Base-by-base conservation (phyloP, 2,113 vertebrate species). In the Pampusana beccarii region DNA sequence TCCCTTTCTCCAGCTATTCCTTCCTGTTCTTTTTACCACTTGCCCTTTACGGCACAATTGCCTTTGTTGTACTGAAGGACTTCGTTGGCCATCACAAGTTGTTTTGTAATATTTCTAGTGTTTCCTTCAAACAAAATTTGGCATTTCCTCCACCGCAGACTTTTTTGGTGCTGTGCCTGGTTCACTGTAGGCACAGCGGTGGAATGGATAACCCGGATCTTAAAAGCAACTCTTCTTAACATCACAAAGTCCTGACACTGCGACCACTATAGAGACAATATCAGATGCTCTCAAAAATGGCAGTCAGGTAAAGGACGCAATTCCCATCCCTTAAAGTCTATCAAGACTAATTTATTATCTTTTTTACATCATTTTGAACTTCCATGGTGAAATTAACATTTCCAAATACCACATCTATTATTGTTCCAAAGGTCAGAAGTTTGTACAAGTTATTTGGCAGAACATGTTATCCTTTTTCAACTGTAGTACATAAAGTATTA, bases 31-130 rank as follows among this genome's bases (percentile, higher is more conserved):
- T 21, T 56, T 83, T 23, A 69, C 60, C 70, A 1, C 25, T 93
- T 88, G 79, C 72, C 86, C 96, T 95, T 93, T 91, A n/a, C 1
- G 38, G 28, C 65, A 93, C 69, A 93, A 50, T 80, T 62, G 34
- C 29, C 28, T 85, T 66, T 65, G 23, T 84, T 65, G 64, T 38
- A 18, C 57, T 78, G 31, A 62, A 65, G 58, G 66, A 19, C 60
- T 11, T 56, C 5, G 54, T 9, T 64, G 51, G 44, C 65, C 38
- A 3, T 78, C 61, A 51, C 40, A 13, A 36, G n/a, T 56, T 71
- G 46, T 5, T 91, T 70, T 81, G 70, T 69, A 93, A 29, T 92
- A 79, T 88, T 86, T 29, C 50, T 70, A 58, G 36, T 46, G 64
- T 73, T 74, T 78, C n/a, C 25, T 33, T 51, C 8, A 20, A 53